A percentile compares a stretch with the other conserved stretches of the same genome.
Evolutionary conservation across 2,113 vertebrate genomes (phyloP).

Genomic region (Motacilla alba): DNA sequence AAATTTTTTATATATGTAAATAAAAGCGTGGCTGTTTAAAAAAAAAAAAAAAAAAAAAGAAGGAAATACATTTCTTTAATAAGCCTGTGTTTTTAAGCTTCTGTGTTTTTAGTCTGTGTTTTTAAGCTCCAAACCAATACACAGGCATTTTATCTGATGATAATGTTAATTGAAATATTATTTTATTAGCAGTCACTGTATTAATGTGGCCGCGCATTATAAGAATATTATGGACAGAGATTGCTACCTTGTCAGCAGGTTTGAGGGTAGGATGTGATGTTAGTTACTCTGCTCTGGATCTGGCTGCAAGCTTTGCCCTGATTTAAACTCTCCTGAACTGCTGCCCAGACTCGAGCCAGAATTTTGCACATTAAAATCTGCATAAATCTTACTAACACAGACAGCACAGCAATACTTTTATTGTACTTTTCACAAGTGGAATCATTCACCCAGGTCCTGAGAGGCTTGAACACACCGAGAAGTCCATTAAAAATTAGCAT

Average conservation of each 20-base stretch:
- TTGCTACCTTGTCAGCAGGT: neutral
- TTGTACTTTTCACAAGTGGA: neutral
- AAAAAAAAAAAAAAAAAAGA: neutral
- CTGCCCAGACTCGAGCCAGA: neutral
- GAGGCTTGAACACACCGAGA: neutral
- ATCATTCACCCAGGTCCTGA: neutral
- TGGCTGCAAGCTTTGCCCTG: neutral
- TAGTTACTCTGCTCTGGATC: neutral
- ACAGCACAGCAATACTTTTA: neutral
- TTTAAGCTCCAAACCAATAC: neutral
- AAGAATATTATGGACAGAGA: neutral
- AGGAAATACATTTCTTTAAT: too few relatives aligned
- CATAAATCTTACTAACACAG: neutral
- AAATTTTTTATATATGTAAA: neutral
- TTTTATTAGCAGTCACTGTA: neutral
- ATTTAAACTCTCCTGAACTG: neutral
- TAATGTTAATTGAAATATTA: neutral
- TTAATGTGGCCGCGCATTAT: neutral
- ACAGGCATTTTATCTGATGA: neutral
- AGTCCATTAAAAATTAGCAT: neutral
- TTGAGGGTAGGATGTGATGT: neutral
- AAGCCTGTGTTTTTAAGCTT: neutral
- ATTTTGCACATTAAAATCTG: neutral
- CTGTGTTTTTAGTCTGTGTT: neutral
- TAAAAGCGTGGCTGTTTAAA: neutral